A percentile compares a stretch with the other conserved stretches of the same genome.
Conservation (phyloP, 2,888 invertebrate species). For the Rhamphomyia laevipes region DNA sequence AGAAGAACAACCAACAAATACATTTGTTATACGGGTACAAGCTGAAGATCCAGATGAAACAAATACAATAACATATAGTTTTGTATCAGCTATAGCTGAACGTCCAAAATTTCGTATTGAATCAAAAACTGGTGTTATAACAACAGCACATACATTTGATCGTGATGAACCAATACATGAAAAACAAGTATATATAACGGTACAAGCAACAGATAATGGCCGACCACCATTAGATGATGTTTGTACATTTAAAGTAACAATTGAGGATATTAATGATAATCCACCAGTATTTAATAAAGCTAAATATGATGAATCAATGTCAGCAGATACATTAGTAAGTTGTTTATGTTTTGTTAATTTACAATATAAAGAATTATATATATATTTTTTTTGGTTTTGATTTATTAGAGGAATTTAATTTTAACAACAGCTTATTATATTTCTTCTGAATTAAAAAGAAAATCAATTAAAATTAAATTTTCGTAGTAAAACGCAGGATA, state of each 20-base stretch:
- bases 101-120: constrained; percentile 70
- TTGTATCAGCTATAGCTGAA: constrained; percentile 63
- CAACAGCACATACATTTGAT: constrained; percentile 69
- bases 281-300: constrained; percentile 41
- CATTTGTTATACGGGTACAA: constrained; percentile 50
- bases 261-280: constrained; percentile 91
- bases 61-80: constrained; percentile 71
- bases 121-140: constrained; percentile 60
- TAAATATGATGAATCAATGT: constrained; percentile 60
- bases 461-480: no score
- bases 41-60: constrained; percentile 51
- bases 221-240: constrained; percentile 81
- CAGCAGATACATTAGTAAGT: constrained; percentile 60
- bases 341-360: neutral
- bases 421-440: no score
- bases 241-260: constrained; percentile 83
- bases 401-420: no score
- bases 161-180: constrained; percentile 79
- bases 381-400: no score
- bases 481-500: no score
- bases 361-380: no score
- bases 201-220: constrained; percentile 88
- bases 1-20: constrained; percentile 63
- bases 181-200: constrained; percentile 74
- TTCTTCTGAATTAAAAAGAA: no score